Evolutionary conservation across 2,888 invertebrate genomes (phyloP), one percentile per base, ranked within the genome.

Genomic region (Mimas tiliae): DNA sequence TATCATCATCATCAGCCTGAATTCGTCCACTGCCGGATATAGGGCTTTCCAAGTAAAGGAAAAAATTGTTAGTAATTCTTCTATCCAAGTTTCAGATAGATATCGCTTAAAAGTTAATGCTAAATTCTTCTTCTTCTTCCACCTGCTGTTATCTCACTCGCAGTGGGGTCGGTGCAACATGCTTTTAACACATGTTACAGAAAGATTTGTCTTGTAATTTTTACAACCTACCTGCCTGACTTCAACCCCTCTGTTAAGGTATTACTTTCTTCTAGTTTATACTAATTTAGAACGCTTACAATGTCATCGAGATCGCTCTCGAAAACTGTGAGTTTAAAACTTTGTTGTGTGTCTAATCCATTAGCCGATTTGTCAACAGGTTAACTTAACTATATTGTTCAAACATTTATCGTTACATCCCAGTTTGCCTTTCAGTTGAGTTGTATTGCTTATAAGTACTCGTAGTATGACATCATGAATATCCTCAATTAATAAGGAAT

Each of bases 271-370:
- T 27, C 45, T 2, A 45, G 8, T 14, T 11, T 3, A 45, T 45
- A 14, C 7, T 14, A 45, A 11, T 42, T 8, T 42, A 6, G 6
- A 42, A 42, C 7, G 42, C 11, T 42, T 42, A 42, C 45, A 45
- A 45, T 14, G 14, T 45, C 14, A 45, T 14, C 45, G 1, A 14
- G 45, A 1, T 14, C 7, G 8, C 6, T 45, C 16, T 48, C 16
- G 48, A 6, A 48, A 48, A 48, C 48, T 16, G 38, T 38, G 48
- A 16, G 33, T 34, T n/a, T 53, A 8, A n/a, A 8, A 53, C n/a
- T 34, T 53, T 53, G 53, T 53, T 53, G 53, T 53, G 8, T 53
- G 27, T 33, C 27, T 34, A n/a, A 53, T 53, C 53, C 53, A 53
- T 53, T 34, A 53, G n/a, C 33, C 14, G 53, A n/a, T 34, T 53